A percentile compares a stretch with the other conserved stretches of the same genome.
These are phyloP conservation scores for Leguminivora glycinivorella DNA, from an alignment of 1,140 invertebrate genomes.

Conservation along the genomic window DNA sequence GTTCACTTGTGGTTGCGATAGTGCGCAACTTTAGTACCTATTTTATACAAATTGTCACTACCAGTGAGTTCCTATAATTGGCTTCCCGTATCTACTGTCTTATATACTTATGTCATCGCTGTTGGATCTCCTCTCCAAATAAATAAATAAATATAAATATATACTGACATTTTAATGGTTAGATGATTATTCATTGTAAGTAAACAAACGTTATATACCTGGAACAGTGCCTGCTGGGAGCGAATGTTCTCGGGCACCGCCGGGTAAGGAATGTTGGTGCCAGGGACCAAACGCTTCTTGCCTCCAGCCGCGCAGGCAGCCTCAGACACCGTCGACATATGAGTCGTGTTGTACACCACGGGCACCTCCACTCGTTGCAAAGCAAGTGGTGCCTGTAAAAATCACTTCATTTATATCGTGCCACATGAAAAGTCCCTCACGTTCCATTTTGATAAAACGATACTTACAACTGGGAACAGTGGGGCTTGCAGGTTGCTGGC, in stretches of 20 bases:
- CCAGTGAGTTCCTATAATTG: too few relatives aligned
- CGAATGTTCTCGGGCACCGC: constrained; percentile 54
- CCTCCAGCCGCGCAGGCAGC: constrained; percentile 53
- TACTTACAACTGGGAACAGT: constrained; percentile 70
- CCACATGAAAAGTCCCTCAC: constrained; percentile 24
- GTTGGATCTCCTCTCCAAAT: too few relatives aligned
- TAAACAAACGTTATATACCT: constrained; percentile 46
- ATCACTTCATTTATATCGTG: constrained; percentile 31
- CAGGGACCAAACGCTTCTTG: constrained; percentile 55
- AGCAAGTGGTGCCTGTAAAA: constrained; percentile 63
- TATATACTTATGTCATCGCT: too few relatives aligned
- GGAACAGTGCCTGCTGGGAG: constrained; percentile 60
- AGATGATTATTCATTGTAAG: not conserved
- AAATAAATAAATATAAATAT: too few relatives aligned
- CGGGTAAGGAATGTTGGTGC: constrained; percentile 64
- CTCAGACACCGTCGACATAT: constrained; percentile 63
- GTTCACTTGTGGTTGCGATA: too few relatives aligned
- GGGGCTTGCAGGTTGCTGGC: constrained; percentile 62
- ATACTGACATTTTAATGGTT: too few relatives aligned
- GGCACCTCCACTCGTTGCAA: constrained; percentile 71
- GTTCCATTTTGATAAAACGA: constrained; percentile 27
- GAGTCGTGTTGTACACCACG: constrained; percentile 62
- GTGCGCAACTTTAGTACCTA: too few relatives aligned
- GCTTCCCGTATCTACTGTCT: too few relatives aligned
- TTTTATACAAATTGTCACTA: too few relatives aligned